Conservation (phyloP, 2,888 invertebrate species). For the Pyrrhosoma nymphula region DNA sequence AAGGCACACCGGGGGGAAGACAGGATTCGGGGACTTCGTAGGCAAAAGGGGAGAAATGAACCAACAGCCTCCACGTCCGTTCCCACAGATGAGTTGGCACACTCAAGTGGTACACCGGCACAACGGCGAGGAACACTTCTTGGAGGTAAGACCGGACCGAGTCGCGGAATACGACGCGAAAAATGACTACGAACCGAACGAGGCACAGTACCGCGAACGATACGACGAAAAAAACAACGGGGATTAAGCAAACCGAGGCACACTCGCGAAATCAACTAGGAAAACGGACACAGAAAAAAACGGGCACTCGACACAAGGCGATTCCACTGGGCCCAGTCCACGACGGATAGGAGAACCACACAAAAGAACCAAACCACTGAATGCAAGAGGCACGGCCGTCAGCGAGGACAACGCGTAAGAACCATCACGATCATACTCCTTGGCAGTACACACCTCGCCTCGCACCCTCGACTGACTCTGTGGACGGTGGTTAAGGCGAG, state of each 20-base stretch:
- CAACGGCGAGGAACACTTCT: background rate
- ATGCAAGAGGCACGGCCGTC: background rate
- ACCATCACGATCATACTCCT: background rate
- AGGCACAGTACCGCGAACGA: background rate
- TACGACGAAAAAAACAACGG: background rate
- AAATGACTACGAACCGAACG: background rate
- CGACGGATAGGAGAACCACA: background rate
- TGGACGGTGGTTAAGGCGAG: background rate
- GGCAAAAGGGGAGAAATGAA: background rate
- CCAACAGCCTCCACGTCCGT: background rate
- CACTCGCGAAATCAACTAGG: background rate
- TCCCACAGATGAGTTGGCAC: background rate
- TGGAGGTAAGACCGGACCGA: background rate
- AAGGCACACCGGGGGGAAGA: background rate
- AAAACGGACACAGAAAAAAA: background rate
- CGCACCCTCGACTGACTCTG: background rate
- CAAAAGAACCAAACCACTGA: background rate
- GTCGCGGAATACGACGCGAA: background rate
- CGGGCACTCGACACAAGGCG: background rate
- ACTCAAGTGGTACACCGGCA: background rate
- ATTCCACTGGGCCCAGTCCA: background rate
- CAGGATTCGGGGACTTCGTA: background rate
- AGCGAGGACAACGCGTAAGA: background rate
- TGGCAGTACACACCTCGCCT: background rate
- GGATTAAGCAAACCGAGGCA: background rate